Conservation (phyloP, 2,113 vertebrate species). For the Oxygymnocypris stewartii region DNA sequence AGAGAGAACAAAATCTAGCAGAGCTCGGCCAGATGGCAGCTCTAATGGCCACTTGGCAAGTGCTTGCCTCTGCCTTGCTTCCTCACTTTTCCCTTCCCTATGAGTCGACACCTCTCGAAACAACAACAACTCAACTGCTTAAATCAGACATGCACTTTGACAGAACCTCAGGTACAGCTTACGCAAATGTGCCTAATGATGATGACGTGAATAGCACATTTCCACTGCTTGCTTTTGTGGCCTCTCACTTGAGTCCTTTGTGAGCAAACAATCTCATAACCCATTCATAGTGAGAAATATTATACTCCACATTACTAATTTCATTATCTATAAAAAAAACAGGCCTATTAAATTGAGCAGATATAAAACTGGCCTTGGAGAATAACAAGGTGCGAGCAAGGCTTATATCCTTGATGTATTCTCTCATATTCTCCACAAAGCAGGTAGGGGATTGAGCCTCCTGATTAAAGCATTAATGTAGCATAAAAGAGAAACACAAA, state of each 20-base stretch:
- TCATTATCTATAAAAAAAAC: constrained; percentile 7
- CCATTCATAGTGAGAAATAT: background rate
- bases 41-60: constrained; percentile 58
- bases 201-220: constrained; percentile 7
- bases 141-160: background rate
- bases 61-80: constrained; percentile 29
- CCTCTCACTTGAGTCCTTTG: background rate
- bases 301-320: constrained; percentile 5
- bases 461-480: constrained; percentile 48
- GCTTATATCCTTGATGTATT: constrained; percentile 14
- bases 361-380: constrained; percentile 30
- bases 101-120: constrained; percentile 47
- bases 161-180: constrained; percentile 21
- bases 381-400: background rate
- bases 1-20: constrained; percentile 53
- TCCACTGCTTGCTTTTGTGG: constrained; percentile 14
- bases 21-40: constrained; percentile 55
- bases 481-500: constrained; percentile 21
- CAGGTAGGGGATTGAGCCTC: background rate
- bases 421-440: constrained; percentile 17
- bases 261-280: background rate
- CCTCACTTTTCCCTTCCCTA: constrained; percentile 34
- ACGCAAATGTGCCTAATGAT: constrained; percentile 1
- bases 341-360: background rate
- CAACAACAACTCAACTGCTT: constrained; percentile 36